phyloP scores from a whole-genome alignment of 2,797 vertebrate species.

The Phoeniculus purpureus region DNA sequence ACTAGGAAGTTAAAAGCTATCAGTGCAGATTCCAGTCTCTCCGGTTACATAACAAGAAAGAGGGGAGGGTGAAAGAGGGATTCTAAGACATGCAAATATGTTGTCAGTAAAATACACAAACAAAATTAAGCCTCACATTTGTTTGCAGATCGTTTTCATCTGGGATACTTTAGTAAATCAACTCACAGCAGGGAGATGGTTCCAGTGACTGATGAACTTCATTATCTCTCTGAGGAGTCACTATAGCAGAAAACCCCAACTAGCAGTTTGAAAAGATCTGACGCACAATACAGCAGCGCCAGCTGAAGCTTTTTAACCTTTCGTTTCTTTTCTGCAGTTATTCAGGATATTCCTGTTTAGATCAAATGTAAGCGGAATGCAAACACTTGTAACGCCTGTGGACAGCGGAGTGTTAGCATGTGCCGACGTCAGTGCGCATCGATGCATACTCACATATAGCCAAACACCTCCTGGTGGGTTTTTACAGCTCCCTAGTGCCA shows the following conservation, averaged over 20 bases:
- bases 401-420: background rate
- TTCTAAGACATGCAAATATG: slow-evolving; percentile 25
- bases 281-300: slow-evolving; percentile 30
- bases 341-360: background rate
- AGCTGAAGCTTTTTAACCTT: background rate
- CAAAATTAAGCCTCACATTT: slow-evolving; percentile 61
- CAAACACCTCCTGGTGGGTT: background rate
- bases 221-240: slow-evolving; percentile 59
- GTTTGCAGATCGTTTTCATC: slow-evolving; percentile 62
- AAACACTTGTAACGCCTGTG: background rate
- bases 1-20: slow-evolving; percentile 26
- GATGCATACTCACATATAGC: background rate
- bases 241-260: slow-evolving; percentile 47
- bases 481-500: background rate
- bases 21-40: background rate
- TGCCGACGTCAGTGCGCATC: background rate
- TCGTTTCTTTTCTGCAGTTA: background rate
- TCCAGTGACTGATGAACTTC: slow-evolving; percentile 70
- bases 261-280: slow-evolving; percentile 40
- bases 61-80: background rate
- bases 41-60: background rate
- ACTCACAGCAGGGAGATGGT: slow-evolving; percentile 65
- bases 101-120: slow-evolving; percentile 54
- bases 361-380: background rate
- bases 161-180: slow-evolving; percentile 66